Percentiles rank a stretch among this genome's conserved stretches.
phyloP scores from a whole-genome alignment of 30 jellyfish, hydroid and myxozoan genomes.

The Pseudorhiza aurosa region DNA sequence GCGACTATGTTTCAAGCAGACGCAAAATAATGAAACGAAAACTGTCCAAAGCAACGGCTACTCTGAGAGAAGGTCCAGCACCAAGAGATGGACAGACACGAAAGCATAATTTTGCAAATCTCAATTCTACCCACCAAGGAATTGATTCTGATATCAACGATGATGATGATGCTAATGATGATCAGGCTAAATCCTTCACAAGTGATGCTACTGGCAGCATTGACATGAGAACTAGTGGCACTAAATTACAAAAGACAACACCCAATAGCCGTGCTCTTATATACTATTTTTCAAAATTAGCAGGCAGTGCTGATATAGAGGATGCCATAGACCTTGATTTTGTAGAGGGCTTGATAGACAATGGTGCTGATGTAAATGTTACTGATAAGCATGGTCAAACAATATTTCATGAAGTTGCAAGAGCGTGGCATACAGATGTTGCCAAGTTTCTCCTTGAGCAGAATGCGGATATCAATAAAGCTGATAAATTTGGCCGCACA shows the following conservation, averaged over 20 bases:
- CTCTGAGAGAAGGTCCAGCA: slow-evolving; percentile 64
- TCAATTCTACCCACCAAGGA: slow-evolving; percentile 71
- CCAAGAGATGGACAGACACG: slow-evolving; percentile 29
- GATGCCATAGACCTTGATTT: slow-evolving; percentile 77
- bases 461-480: slow-evolving; percentile 69
- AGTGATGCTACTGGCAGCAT: background rate
- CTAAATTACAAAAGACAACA: background rate
- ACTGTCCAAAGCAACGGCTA: background rate
- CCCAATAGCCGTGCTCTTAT: slow-evolving; percentile 65
- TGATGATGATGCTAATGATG: slow-evolving; percentile 24
- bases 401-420: slow-evolving; percentile 83
- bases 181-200: background rate
- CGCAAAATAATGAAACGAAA: background rate
- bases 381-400: slow-evolving; percentile 89
- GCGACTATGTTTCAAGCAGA: slow-evolving; percentile 51
- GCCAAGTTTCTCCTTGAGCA: slow-evolving; percentile 68
- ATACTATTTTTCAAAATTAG: slow-evolving; percentile 76
- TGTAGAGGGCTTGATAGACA: slow-evolving; percentile 68
- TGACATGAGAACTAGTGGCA: slow-evolving; percentile 13
- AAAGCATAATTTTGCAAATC: slow-evolving; percentile 26
- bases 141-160: slow-evolving; percentile 76
- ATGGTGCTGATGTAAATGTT: slow-evolving; percentile 83
- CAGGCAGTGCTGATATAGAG: slow-evolving; percentile 28
- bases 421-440: slow-evolving; percentile 91
- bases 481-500: slow-evolving; percentile 81